Conservation (phyloP, 2,113 vertebrate genomes). For the Accipiter cooperii region DNA sequence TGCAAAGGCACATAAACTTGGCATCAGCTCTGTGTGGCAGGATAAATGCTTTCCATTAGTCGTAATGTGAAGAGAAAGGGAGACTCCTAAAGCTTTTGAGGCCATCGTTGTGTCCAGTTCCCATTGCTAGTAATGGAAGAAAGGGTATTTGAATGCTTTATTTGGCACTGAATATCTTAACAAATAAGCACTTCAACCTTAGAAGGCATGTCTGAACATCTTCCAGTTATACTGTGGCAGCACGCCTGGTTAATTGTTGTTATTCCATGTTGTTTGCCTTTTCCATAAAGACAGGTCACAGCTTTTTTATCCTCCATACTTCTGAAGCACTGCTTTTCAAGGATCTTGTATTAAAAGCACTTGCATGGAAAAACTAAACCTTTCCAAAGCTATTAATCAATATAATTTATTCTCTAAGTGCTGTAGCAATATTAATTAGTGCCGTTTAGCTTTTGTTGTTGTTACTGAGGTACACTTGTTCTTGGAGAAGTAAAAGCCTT, state of each 20-base stretch:
- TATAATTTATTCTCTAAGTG: neutral
- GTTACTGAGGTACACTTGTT: neutral
- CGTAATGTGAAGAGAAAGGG: neutral
- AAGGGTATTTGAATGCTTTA: neutral
- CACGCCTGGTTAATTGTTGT: neutral
- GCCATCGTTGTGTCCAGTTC: neutral
- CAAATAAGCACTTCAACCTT: neutral
- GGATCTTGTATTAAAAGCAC: neutral
- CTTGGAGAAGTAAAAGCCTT: neutral
- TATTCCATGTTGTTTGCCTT: neutral
- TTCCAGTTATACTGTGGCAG: neutral
- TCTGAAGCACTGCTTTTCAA: neutral
- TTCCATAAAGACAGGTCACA: neutral
- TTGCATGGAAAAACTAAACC: neutral
- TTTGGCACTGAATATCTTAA: neutral
- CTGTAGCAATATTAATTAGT: neutral
- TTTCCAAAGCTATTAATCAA: neutral
- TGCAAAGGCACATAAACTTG: conserved; percentile 18
- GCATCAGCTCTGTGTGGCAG: neutral
- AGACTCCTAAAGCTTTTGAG: neutral
- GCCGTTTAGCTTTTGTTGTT: neutral
- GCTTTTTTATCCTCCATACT: neutral
- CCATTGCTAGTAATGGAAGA: neutral
- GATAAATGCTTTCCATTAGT: neutral
- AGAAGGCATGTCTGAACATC: neutral